A percentile compares a stretch with the other conserved stretches of the same genome.
These are phyloP conservation scores for Knipowitschia caucasica DNA, from an alignment of 2,797 vertebrate species.

Conservation along the genomic window DNA sequence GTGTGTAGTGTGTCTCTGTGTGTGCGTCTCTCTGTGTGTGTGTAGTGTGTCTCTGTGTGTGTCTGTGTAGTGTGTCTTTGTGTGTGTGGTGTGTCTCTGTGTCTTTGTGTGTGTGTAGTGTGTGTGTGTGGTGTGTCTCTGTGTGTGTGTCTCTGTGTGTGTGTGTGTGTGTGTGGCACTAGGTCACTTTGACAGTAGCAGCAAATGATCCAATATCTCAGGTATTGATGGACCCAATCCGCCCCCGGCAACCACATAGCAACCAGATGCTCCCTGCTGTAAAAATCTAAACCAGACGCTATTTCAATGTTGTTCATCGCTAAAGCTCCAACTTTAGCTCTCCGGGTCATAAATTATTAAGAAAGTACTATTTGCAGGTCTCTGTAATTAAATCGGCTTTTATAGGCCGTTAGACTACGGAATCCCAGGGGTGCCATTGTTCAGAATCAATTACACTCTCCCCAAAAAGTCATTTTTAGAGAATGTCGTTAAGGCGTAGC, in stretches of 20 bases:
- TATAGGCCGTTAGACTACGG: slow-evolving; percentile 6
- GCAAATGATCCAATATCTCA: slow-evolving; percentile 69
- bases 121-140: slow-evolving; percentile 37
- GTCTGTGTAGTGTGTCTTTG: no score
- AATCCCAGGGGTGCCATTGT: slow-evolving; percentile 5
- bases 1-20: no score
- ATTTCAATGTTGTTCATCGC: slow-evolving; percentile 1
- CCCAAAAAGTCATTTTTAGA: slow-evolving; percentile 5
- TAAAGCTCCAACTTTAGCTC: neutral
- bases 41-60: no score
- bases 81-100: no score
- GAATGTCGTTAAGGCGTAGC: slow-evolving; percentile 1
- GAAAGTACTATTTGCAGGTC: slow-evolving; percentile 5
- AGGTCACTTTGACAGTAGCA: slow-evolving; percentile 67
- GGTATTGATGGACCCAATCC: slow-evolving; percentile 64
- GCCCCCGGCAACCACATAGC: slow-evolving; percentile 30
- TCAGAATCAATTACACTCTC: slow-evolving; percentile 9
- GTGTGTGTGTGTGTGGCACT: slow-evolving; percentile 9
- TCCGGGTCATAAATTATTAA: slow-evolving; percentile 7
- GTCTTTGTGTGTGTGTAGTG: no score
- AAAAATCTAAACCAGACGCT: neutral
- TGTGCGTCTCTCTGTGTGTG: no score
- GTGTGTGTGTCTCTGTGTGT: no score
- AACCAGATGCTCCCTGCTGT: neutral
- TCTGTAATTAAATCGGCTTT: slow-evolving; percentile 2